Base-by-base conservation (phyloP, 2,113 vertebrate species). In the Stercorarius parasiticus region DNA sequence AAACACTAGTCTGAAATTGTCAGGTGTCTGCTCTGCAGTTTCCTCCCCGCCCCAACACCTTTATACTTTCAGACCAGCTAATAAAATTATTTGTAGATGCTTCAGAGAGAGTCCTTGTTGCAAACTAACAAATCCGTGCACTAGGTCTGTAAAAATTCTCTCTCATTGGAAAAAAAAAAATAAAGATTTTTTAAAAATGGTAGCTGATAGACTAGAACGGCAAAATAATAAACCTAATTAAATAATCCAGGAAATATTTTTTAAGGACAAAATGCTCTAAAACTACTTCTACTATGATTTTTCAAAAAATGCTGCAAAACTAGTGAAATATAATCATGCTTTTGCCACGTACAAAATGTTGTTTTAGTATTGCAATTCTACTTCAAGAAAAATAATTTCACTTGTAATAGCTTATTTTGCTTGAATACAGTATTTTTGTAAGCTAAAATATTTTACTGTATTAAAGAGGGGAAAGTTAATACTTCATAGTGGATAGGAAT, bases 281-380 rank as follows among this genome's bases (percentile, higher is more conserved):
- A 90, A 9, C 30, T 19, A 42, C 36, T 84, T 45, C 22, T n/a
- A 0, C 43, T 55, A 22, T 0, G 1, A 6, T 45, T 69, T 36
- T 22, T 56, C 43, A 53, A 30, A 66, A 74, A 80, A 11, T 21
- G 38, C 11, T 30, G 21, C 26, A 73, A 59, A 77, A 27, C 7
- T 21, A 5, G 15, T 59, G 26, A 81, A 82, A 45, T 40, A 7
- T 2, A 62, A 5, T 42, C 2, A 2, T 76, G 34, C 22, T 40
- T 65, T 87, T 82, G 52, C 22, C 2, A 1, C 2, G 5, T 62
- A 62, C 22, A 17, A 69, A 73, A 23, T 15, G 5, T 29, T 36
- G 8, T 0, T 79, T 69, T 80, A 43, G 4, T 40, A 43, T 34
- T 82, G 58, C 23, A 52, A 1, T 82, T 82, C 10, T 70, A 5